Conservation (phyloP, 1,140 invertebrate genomes). For the Neomicropteryx cornuta region DNA sequence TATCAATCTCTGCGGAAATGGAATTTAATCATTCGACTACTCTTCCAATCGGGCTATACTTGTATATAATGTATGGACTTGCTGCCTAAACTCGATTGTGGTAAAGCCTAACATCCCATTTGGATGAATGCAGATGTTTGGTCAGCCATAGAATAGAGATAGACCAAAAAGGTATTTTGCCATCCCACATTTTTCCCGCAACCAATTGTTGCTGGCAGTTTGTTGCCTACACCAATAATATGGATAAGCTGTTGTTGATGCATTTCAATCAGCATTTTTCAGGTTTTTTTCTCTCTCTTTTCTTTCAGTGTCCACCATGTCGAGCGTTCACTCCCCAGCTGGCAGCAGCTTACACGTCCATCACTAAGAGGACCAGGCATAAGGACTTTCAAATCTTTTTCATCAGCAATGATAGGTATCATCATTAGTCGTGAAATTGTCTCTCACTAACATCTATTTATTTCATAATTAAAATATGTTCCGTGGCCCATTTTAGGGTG, state of each 20-base stretch:
- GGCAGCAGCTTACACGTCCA: conserved; percentile 51
- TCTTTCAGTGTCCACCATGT: conserved; percentile 63
- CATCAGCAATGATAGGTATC: conserved; percentile 64
- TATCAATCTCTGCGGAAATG: too few relatives aligned
- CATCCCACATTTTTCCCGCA: background rate
- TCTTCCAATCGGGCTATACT: too few relatives aligned
- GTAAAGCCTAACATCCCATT: too few relatives aligned
- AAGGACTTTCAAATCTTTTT: conserved; percentile 63
- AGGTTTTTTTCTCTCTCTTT: too few relatives aligned
- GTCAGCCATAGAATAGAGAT: background rate
- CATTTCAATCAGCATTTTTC: background rate
- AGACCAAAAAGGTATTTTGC: background rate
- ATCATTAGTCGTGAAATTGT: conserved; percentile 16
- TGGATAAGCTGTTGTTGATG: background rate
- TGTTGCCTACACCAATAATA: background rate
- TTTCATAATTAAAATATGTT: background rate
- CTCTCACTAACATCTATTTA: background rate
- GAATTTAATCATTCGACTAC: too few relatives aligned
- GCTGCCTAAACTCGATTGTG: too few relatives aligned
- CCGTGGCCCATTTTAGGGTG: too few relatives aligned
- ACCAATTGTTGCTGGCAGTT: background rate
- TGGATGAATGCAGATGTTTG: background rate
- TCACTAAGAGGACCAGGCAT: conserved; percentile 51
- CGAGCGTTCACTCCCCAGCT: conserved; percentile 64
- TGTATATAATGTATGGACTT: too few relatives aligned